Evolutionary conservation across 2,113 vertebrate species (phyloP), one percentile per base, ranked within the genome.

Genomic region (Egretta garzetta): DNA sequence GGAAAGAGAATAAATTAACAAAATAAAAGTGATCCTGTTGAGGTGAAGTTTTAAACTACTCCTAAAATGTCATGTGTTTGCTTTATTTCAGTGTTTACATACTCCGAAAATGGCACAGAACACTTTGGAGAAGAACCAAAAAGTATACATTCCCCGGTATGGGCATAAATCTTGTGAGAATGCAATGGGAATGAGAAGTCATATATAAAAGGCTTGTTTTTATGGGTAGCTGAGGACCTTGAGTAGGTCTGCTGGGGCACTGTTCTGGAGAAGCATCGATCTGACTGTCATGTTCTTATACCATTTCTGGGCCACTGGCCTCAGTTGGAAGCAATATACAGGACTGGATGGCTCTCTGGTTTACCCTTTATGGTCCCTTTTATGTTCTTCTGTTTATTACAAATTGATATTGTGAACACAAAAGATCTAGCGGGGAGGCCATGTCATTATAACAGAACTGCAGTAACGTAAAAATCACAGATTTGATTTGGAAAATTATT

Each of bases 41-140:
- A 83, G 35, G 28, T 43, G 23, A 47, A 53, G 24, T 45, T 79
- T 50, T 37, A 32, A 80, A 58, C 55, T 86, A 33, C 30, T 84
- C 14, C 47, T 96, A 64, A 95, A 90, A 83, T 88, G 28, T 41
- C 32, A 30, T 86, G 17, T 92, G 28, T 97, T 96, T 96, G 64
- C 94, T 98, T 94, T 75, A 47, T 97, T 95, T 95, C 95, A 99
- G 99, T 99, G 95, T 99, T 99, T 97, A 98, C 98, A 21, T 98
- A 99, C 50, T 96, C 99, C 7, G 99, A 99, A 98, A 99, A 99
- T 1, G 99, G 99, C 91, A 98, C 97, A 7, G 98, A 99, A 47
- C 97, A 98, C 95, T 98, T 98, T 90, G 96, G 94, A 96, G 98
- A 98, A 73, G 99, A 99, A 96, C 97, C 97, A 91, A 99, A 98